These are phyloP conservation scores for Ardeotis arabs DNA, from an alignment of 2,113 vertebrate species.

Conservation along the genomic window DNA sequence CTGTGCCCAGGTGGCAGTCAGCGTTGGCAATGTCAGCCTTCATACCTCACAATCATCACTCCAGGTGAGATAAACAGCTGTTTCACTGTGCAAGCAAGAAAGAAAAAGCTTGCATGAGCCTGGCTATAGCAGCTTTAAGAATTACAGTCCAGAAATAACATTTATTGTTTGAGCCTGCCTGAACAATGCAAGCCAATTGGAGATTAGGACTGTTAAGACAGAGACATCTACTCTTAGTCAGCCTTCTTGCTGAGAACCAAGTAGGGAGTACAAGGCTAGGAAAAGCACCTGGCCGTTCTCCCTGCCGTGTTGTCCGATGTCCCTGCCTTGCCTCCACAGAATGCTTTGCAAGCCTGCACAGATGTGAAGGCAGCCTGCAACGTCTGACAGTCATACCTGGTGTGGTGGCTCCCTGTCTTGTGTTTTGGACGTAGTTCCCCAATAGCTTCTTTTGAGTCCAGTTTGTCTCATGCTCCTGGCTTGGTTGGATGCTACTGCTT, in stretches of 20 bases:
- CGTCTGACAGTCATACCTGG: rapidly evolving
- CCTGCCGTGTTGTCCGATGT: background rate
- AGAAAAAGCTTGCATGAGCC: background rate
- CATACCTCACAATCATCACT: background rate
- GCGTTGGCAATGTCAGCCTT: background rate
- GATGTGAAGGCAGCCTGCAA: background rate
- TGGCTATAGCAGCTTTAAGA: background rate
- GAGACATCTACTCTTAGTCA: background rate
- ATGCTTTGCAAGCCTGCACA: background rate
- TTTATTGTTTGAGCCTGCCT: background rate
- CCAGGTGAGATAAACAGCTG: background rate
- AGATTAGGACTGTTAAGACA: background rate
- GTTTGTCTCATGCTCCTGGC: background rate
- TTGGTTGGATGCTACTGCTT: background rate
- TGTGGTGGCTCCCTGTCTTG: background rate
- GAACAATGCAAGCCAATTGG: background rate
- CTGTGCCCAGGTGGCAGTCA: background rate
- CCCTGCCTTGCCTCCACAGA: background rate
- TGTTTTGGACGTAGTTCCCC: background rate
- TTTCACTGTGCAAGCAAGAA: background rate
- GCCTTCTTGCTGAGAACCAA: background rate
- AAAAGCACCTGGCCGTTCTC: background rate
- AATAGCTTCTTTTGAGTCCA: background rate
- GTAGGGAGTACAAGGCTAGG: background rate
- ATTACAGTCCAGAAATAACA: background rate